A percentile compares a stretch with the other conserved stretches of the same genome.
phyloP scores from a whole-genome alignment of 2,113 vertebrate species.

The Tyto alba region DNA sequence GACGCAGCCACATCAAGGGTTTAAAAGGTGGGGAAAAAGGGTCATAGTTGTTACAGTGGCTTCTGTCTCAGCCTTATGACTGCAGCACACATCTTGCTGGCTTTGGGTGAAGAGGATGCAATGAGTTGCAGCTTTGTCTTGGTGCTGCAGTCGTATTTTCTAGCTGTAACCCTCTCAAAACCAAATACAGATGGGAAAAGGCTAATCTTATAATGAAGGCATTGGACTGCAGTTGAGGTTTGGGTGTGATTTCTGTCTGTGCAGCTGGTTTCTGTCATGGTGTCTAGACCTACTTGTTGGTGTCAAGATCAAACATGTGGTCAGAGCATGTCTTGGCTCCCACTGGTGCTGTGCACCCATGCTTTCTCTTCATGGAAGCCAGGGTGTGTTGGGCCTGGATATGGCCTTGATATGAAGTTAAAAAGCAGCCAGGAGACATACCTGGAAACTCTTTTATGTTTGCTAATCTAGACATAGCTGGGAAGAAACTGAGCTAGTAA shows the following conservation, averaged over 20 bases:
- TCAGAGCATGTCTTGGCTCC: not conserved
- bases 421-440: not conserved
- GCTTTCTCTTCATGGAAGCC: not conserved
- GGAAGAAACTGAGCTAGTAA: not conserved
- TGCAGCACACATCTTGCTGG: not conserved
- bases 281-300: not conserved
- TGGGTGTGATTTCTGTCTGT: not conserved
- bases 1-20: not conserved
- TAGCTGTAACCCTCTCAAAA: not conserved
- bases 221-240: not conserved
- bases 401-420: not conserved
- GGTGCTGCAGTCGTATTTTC: not conserved
- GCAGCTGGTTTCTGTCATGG: not conserved
- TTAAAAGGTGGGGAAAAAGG: not conserved
- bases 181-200: not conserved
- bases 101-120: not conserved
- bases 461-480: not conserved
- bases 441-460: not conserved
- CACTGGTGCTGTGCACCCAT: fast-evolving
- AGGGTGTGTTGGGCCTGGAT: not conserved
- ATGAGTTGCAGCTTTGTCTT: not conserved
- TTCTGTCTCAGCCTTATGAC: not conserved
- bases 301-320: not conserved
- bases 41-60: not conserved
- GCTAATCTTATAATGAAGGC: not conserved